Conservation (phyloP, 1,140 invertebrate genomes). For the Zophobas morio region DNA sequence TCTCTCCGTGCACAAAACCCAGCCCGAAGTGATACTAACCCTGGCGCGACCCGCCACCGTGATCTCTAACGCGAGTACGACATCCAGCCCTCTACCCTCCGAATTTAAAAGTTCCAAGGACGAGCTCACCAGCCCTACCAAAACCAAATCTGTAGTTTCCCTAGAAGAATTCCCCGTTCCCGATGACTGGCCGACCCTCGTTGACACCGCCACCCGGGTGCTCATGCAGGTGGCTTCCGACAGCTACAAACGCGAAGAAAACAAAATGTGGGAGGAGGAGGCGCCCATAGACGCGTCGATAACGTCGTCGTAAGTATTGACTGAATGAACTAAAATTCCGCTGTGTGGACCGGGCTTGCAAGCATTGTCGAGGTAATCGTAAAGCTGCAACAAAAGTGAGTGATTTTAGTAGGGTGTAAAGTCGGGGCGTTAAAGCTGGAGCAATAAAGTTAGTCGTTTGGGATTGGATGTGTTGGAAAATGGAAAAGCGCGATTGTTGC, state of each 20-base stretch:
- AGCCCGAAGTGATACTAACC: conserved; percentile 78
- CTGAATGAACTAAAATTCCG: too few species aligned
- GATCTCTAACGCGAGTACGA: conserved; percentile 77
- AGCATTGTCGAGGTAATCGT: too few species aligned
- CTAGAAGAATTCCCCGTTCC: conserved; percentile 70
- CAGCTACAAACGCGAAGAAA: conserved; percentile 52
- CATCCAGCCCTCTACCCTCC: conserved; percentile 74
- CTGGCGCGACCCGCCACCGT: conserved; percentile 81
- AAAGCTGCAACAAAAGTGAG: too few species aligned
- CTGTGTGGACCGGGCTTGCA: too few species aligned
- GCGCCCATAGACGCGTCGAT: conserved; percentile 64
- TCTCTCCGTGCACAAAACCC: conserved; percentile 61
- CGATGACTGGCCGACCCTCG: conserved; percentile 83
- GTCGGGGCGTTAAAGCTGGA: too few species aligned
- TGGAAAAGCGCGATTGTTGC: too few species aligned
- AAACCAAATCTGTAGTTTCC: conserved; percentile 54
- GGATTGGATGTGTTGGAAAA: too few species aligned
- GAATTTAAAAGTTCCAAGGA: conserved; percentile 76
- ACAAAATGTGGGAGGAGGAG: conserved; percentile 65
- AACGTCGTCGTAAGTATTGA: conserved; percentile 64
- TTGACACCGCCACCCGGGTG: conserved; percentile 82
- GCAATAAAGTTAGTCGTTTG: too few species aligned
- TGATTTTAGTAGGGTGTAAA: too few species aligned
- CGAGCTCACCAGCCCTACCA: conserved; percentile 54
- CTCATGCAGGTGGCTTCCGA: conserved; percentile 73